Conservation (phyloP, 2,797 vertebrate genomes). For the Anas bahamensis region DNA sequence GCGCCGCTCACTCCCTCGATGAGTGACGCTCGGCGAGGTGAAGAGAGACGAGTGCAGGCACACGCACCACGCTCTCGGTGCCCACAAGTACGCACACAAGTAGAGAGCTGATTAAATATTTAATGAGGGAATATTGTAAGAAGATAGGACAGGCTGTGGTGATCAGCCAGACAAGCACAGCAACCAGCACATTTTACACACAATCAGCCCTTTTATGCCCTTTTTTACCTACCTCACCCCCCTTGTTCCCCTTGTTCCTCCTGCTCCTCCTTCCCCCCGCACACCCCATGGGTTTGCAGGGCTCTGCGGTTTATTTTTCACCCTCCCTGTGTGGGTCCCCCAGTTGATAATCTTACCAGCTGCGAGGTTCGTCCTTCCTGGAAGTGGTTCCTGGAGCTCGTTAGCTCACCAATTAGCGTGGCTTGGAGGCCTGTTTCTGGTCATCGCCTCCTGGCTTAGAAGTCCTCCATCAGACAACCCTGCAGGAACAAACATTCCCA, state of each 20-base stretch:
- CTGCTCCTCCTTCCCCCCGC: neutral
- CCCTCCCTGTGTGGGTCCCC: neutral
- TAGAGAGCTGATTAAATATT: no score
- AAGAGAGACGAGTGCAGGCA: no score
- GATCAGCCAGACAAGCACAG: no score
- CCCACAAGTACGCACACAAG: neutral
- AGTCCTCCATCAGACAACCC: neutral
- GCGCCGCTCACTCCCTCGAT: neutral
- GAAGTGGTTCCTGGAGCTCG: neutral
- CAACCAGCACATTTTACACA: no score
- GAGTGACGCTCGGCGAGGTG: neutral
- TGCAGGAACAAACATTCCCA: neutral
- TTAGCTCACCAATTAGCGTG: neutral
- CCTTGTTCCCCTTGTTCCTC: neutral
- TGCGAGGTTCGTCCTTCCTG: neutral
- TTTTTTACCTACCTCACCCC: neutral
- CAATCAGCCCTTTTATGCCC: neutral
- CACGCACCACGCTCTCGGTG: no score
- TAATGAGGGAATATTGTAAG: no score
- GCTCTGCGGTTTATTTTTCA: neutral
- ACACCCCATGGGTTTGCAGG: neutral
- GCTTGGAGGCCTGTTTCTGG: neutral
- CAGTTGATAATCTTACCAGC: neutral
- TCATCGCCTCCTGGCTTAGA: neutral
- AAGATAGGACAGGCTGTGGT: no score